phyloP scores from a whole-genome alignment of 2,888 invertebrate species.

The Tyria jacobaeae region DNA sequence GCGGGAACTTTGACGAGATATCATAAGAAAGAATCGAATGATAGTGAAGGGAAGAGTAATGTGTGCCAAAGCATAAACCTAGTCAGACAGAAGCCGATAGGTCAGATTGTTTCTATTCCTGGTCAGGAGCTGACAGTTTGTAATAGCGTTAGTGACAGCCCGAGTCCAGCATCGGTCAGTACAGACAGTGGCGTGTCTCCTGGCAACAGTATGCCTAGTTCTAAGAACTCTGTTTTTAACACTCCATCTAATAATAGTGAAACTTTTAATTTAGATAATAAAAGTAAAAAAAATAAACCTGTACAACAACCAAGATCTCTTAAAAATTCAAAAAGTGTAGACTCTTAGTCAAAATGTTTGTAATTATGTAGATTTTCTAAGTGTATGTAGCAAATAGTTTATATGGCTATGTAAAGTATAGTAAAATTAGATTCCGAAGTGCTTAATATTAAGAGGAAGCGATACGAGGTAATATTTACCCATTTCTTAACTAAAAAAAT shows the following conservation, averaged over 20 bases:
- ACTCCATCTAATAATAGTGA: constrained; percentile 62
- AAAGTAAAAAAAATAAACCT: constrained; percentile 73
- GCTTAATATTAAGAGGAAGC: constrained; percentile 60
- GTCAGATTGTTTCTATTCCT: constrained; percentile 80
- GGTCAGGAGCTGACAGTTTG: constrained; percentile 82
- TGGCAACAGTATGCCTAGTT: constrained; percentile 76
- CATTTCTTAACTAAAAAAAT: background rate
- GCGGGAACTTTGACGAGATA: constrained; percentile 82
- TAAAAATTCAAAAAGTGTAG: constrained; percentile 83
- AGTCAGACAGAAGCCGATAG: constrained; percentile 83
- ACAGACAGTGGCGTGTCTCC: constrained; percentile 82
- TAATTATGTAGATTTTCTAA: constrained; percentile 87
- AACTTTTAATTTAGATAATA: constrained; percentile 64
- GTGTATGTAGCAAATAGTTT: constrained; percentile 78
- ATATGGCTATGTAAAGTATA: constrained; percentile 66
- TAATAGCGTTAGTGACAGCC: constrained; percentile 76
- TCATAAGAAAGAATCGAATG: constrained; percentile 72
- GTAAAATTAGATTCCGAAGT: constrained; percentile 77
- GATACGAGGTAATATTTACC: constrained; percentile 26
- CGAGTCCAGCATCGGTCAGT: constrained; percentile 79
- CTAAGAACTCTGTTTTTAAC: constrained; percentile 74
- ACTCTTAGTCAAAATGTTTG: constrained; percentile 77
- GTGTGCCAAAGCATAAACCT: constrained; percentile 85
- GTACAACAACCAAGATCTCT: constrained; percentile 72
- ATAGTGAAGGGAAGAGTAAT: constrained; percentile 69